Conservation (phyloP, 2,797 vertebrate genomes). For the Gadopsis bispinosus region DNA sequence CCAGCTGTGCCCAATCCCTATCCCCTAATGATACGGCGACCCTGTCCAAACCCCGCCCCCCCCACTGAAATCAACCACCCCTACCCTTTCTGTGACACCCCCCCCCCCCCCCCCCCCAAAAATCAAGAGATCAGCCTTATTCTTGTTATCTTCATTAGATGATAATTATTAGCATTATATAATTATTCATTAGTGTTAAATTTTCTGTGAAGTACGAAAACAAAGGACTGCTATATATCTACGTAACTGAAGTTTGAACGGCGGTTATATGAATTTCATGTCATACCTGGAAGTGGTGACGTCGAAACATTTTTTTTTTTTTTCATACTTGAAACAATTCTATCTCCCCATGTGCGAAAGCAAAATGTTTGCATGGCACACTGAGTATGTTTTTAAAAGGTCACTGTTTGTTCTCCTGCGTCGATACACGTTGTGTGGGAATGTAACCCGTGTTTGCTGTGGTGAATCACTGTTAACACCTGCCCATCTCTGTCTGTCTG, state of each 20-base stretch:
- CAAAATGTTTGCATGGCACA: conserved; percentile 6
- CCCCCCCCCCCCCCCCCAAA: too few relatives aligned
- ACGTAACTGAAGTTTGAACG: background rate
- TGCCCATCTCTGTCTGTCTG: conserved; percentile 76
- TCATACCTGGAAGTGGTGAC: background rate
- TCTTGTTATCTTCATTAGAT: background rate
- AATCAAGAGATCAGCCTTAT: background rate
- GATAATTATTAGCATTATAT: background rate
- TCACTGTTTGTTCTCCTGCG: conserved; percentile 30
- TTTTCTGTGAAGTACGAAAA: background rate
- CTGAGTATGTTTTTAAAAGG: conserved; percentile 1
- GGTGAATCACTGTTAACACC: conserved; percentile 80
- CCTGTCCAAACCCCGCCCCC: too few relatives aligned
- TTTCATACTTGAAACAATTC: background rate
- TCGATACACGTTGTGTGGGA: conserved; percentile 64
- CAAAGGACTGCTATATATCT: background rate
- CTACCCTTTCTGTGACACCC: too few relatives aligned
- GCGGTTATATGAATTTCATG: background rate
- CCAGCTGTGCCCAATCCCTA: too few relatives aligned
- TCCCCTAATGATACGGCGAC: too few relatives aligned
- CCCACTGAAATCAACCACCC: too few relatives aligned
- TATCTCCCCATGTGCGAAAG: background rate
- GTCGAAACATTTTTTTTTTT: background rate
- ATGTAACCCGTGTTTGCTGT: conserved; percentile 80
- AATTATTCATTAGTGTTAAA: background rate